Evolutionary conservation across 2,797 vertebrate genomes (phyloP), one percentile per base, ranked within the genome.

Genomic region (Alcedo quadribrachys): DNA sequence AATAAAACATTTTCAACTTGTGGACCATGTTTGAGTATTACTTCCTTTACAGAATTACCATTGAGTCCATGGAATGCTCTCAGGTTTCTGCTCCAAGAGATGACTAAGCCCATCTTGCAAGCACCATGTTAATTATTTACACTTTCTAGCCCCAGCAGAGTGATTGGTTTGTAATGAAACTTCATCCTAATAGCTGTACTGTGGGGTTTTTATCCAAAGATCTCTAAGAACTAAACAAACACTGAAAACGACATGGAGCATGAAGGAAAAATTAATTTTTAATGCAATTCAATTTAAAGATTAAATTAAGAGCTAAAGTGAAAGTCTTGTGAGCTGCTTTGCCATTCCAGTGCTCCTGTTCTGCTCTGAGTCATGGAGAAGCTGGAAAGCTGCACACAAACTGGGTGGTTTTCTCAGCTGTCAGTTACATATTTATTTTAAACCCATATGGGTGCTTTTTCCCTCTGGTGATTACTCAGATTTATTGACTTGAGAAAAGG

Each of bases 191-290:
- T 86, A 79, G 53, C 68, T 87, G 32, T 90, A 43, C 71, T 62
- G 1, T 74, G 61, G 15, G 22, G 86, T 92, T 32, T 90, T 92
- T 28, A 51, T 80, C 53, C 70, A 68, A 5, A 80, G 60, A 57
- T 81, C 65, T 90, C 71, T 48, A 21, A 79, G 80, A 93, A 71
- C 85, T 83, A 60, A 90, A 65, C 73, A 93, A 96, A 95, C 62
- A 78, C n/a, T 62, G 65, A 70, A 43, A 84, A 65, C 35, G 81
- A 71, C 37, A 1, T 51, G 70, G 37, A 89, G 53, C 71, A 51
- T 82, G 81, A 92, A 87, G 73, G 61, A 92, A 85, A 92, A 90
- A 70, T 90, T 85, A 92, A 85, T 87, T 92, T 92, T 94, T 95
- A 92, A 94, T 95, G 28, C 18, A 67, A 22, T 77, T 74, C 57